Base-by-base conservation (phyloP, 2,797 vertebrate genomes). In the Chiroxiphia lanceolata region DNA sequence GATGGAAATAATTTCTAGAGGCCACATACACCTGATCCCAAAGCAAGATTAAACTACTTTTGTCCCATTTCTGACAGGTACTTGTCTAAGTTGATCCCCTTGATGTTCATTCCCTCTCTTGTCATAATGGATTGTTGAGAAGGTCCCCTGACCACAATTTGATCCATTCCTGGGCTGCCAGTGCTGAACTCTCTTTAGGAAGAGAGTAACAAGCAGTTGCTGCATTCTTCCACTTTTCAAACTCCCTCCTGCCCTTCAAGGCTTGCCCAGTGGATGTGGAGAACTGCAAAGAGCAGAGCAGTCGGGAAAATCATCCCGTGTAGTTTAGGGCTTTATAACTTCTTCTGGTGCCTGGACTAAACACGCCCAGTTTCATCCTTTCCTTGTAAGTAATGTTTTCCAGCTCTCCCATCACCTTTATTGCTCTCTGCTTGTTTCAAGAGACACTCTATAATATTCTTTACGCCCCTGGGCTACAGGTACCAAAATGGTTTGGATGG, bases 141-240 rank as follows among this genome's bases (percentile, higher is more conserved):
- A 11, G 0, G 1, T 48, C 31, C 45, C 1, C 0, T 10, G 19
- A 7, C 68, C 69, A 45, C 38, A 67, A 18, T 40, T 3, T 48
- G 48, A 59, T 59, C 56, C 29, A 3, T 15, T 36, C n/a, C 80
- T 27, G 8, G 21, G 70, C 76, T 80, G 50, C 56, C 1, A 1
- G 54, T 19, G 47, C 83, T 63, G 64, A 51, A 5, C 18, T 29
- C 36, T 36, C 47, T 53, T 27, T 9, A 54, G 23, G 14, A 74
- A 27, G 42, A 70, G 16, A 65, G 3, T 4, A 45, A 48, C 21
- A 7, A 51, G 6, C 12, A 36, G 1, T 19, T 85, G 2, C 13
- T 44, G 31, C 3, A 0, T 72, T 88, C 67, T 29, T 3, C 38
- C 29, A 33, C 16, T 71, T 94, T 94, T 71, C 48, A 48, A 8